Percentiles rank a stretch among this genome's conserved stretches.
These are phyloP conservation scores for Bombus superbus DNA, from an alignment of 1,140 invertebrate species.

Conservation along the genomic window DNA sequence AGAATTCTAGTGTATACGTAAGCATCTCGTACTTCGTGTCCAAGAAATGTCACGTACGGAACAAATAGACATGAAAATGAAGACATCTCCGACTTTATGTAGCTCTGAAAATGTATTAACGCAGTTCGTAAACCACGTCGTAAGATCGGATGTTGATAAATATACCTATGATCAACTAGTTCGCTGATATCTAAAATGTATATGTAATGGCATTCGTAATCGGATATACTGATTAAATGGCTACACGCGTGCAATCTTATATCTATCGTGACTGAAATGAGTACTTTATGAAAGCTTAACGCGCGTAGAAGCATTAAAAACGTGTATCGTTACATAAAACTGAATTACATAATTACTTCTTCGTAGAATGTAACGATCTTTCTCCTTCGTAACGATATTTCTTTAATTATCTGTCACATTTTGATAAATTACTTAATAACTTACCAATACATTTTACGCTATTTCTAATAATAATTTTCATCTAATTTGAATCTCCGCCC, in stretches of 20 bases:
- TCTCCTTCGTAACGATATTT: background rate
- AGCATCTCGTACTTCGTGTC: background rate
- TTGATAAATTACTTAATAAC: background rate
- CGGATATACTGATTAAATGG: slow-evolving; percentile 28
- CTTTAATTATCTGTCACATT: background rate
- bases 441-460: background rate
- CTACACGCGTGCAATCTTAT: slow-evolving; percentile 2
- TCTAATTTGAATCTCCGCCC: background rate
- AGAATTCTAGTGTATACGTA: background rate
- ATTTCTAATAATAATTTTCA: background rate
- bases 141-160: slow-evolving; percentile 5
- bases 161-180: slow-evolving; percentile 12
- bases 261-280: slow-evolving; percentile 35
- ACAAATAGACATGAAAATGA: background rate
- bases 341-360: background rate
- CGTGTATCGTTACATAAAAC: background rate
- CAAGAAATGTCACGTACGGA: background rate
- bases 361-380: background rate
- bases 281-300: slow-evolving; percentile 18
- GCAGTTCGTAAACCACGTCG: background rate
- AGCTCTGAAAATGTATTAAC: background rate
- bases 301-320: too few species aligned
- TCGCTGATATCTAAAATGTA: slow-evolving; percentile 11
- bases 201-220: background rate
- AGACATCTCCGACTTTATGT: background rate